Base-by-base conservation (phyloP, 2,888 invertebrate genomes). In the Cosmia trapezina region DNA sequence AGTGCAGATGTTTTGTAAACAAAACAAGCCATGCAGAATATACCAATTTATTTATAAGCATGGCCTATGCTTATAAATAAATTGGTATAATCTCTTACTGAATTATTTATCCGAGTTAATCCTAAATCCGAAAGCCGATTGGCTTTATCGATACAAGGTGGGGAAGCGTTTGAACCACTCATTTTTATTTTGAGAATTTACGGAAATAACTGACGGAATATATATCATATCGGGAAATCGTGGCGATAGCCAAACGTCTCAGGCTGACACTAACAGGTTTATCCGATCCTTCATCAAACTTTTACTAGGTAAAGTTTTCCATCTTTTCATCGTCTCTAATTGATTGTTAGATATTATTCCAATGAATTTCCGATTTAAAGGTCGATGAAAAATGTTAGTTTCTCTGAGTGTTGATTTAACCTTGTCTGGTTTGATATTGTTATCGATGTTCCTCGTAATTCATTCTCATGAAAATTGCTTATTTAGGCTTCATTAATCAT, bases 71-170 rank as follows among this genome's bases (percentile, higher is more conserved):
- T 63, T 73, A 43, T 51, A 64, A 59, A 65, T 57, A 53, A 75
- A 76, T 66, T 59, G 17, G 2, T 49, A 56, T 51, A 67, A 41
- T 59, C 28, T 37, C 43, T 53, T 45, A 28, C 37, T 59, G 37
- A 73, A 68, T 76, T 41, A 59, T 59, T 67, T 68, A 76, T 53
- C 51, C 3, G n/a, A 45, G 22, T 17, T 57, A 51, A 76, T 76
- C 66, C 28, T 51, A 37, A 51, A 76, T 76, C 57, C 28, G 43
- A 37, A 73, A 65, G 47, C 54, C 19, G 8, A 57, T 45, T 17
- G 28, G 51, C 14, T 73, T 59, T 76, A n/a, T 28, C 51, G 51
- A 57, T 37, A 76, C 41, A 47, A 62, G 49, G 22, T 22, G 19
- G 22, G 17, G 5, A 51, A n/a, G 19, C 45, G 14, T 17, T 28